phyloP scores from a whole-genome alignment of 2,113 vertebrate genomes.

The Patagioenas fasciata region DNA sequence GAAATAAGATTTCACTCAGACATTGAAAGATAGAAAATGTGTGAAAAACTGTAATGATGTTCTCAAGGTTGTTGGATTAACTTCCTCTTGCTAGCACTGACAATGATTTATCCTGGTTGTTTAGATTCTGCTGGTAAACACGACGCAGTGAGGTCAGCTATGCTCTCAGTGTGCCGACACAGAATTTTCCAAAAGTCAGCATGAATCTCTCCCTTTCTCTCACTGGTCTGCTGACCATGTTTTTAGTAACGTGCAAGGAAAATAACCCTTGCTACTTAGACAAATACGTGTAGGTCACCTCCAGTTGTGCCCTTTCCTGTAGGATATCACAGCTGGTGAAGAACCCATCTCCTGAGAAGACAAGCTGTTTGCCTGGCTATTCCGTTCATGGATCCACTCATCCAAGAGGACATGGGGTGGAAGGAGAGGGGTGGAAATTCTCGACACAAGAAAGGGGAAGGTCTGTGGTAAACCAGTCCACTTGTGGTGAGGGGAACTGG shows the following conservation, averaged over 20 bases:
- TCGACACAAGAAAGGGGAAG: not conserved
- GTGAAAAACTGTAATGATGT: conserved; percentile 36
- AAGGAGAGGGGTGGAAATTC: not conserved
- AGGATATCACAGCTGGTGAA: not conserved
- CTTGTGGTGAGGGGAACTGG: not conserved
- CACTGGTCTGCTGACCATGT: not conserved
- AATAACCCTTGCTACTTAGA: not conserved
- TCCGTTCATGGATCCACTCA: not conserved
- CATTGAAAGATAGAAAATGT: conserved; percentile 14
- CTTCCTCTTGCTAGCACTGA: conserved; percentile 35
- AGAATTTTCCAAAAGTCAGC: conserved; percentile 11
- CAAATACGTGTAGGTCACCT: not conserved
- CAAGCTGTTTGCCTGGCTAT: not conserved
- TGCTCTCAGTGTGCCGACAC: not conserved
- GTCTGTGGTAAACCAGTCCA: not conserved
- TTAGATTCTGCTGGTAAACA: conserved; percentile 46
- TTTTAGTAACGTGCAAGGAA: not conserved
- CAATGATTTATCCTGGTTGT: conserved; percentile 57
- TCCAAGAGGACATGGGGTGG: not conserved
- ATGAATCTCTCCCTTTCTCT: not conserved
- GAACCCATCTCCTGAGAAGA: not conserved
- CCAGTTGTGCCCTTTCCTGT: not conserved
- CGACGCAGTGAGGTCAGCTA: not conserved
- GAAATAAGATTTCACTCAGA: conserved; percentile 23
- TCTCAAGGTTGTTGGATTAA: conserved; percentile 48